Base-by-base conservation (phyloP, 2,888 invertebrate genomes). In the Cyclophora punctaria region DNA sequence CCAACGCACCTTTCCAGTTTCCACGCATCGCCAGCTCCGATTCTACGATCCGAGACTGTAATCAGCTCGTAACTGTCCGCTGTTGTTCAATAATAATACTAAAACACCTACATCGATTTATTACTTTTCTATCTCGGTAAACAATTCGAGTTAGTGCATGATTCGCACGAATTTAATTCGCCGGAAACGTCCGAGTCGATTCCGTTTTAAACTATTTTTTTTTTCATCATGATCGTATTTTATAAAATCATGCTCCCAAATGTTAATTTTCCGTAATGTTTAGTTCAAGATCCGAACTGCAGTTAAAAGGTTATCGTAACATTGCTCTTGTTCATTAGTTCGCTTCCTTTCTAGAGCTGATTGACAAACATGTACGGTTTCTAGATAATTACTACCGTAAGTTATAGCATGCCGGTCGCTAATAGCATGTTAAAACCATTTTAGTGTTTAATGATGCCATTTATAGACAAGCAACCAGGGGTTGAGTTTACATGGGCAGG, bases 1-100 rank as follows among this genome's bases (percentile, higher is more conserved):
- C 81, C 81, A 79, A 83, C 81, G 82, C 78, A 79, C 85, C 82
- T 81, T 76, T 79, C 79, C 78, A 80, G 78, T 78, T 75, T 74
- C 69, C 74, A 74, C 67, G 73, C 71, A 69, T 70, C 69, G 70
- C 52, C 66, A 66, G 62, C 61, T 58, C 53, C 50, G 61, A 60
- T 53, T 50, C 61, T 65, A 58, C 67, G 64, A 66, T 66, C 61
- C 62, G 62, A 68, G 65, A 55, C 55, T 60, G 63, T 69, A 66
- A 69, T 69, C 58, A 60, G 56, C 63, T 60, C 57, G 47, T 67
- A 66, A 67, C 69, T 60, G 69, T 62, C 64, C 51, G 56, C 59
- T 48, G 61, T 66, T 66, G 64, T 66, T 64, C 44, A 5, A 44
- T 44, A 44, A 44, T 44, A 20, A 44, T 52, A 50, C 37, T 2